Evolutionary conservation across 2,888 invertebrate species (phyloP), one percentile per base, ranked within the genome.

Genomic region (Notodonta ziczac): DNA sequence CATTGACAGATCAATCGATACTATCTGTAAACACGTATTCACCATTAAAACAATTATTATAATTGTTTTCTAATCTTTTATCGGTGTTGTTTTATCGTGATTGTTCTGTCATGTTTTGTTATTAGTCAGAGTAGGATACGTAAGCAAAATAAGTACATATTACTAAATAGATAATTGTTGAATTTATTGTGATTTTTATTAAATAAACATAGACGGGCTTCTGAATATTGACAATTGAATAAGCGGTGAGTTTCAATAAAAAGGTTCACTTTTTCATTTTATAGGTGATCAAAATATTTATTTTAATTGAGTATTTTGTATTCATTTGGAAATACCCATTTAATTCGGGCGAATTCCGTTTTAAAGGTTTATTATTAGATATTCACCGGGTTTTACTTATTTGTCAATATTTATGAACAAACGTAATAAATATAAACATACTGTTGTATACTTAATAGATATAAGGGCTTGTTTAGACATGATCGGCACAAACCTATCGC

Each of bases 391-490:
- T 52, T 52, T 44, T 13, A 56, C 53, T 60, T 58, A 62, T 56
- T 56, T 50, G 53, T 44, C 57, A 73, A 57, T 74, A 65, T 65
- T 60, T 46, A 48, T 62, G 56, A 60, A 60, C 57, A n/a, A 24
- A 57, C 16, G 52, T 66, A 60, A 32, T 35, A 56, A 62, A 52
- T 62, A 69, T 61, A 66, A 66, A 69, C 60, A 69, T 59, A 69
- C 73, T 62, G 60, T 66, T 72, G 73, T 71, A 72, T 71, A 71
- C 73, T 73, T 71, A 64, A 64, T 66, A 67, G 62, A 60, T 62
- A 40, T 55, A 40, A 40, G 14, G 14, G n/a, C 46, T n/a, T n/a
- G 46, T 46, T n/a, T n/a, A 46, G 46, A n/a, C n/a, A 46, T 46
- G 35, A 35, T 35, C 35, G 35, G 35, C 35, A 35, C 35, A 35